Base-by-base conservation (phyloP, 2,797 vertebrate species). In the Hylomyscus alleni region DNA sequence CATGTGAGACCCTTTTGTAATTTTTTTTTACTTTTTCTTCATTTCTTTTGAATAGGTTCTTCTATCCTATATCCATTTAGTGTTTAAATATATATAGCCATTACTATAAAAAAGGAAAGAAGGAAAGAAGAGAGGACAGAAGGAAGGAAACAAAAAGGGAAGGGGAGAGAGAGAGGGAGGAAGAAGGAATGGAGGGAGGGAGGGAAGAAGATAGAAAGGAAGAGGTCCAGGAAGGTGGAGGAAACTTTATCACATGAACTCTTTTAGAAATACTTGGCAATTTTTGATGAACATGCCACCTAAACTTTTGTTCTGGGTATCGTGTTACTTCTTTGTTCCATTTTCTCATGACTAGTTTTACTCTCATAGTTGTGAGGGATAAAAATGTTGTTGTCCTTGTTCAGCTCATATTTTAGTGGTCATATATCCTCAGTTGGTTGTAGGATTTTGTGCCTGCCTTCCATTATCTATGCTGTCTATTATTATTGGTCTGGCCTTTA, bases 161-260 rank as follows among this genome's bases (percentile, higher is more conserved):
- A 3, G 14, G 47, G 24, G 5, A 11, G 22, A 13, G 60, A n/a
- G 47, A 24, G 31, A 8, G 12, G 31, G 40, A 37, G 34, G 6
- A 20, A 19, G 20, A 8, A 29, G 3, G 14, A 1, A 22, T 3
- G n/a, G 5, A 19, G 13, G 22, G 0, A 34, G 56, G n/a, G 4
- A 31, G 56, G 11, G 26, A 40, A 29, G 4, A 47, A 12, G 37
- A 40, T 52, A 31, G 15, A 5, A 22, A 44, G 9, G 10, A n/a
- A 86, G 54, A 37, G 3, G 40, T n/a, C 9, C 13, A 22, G 47
- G 50, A 81, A 89, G 6, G 22, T 83, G 2, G 81, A 40, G 19
- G 76, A 56, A 56, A 47, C 8, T 80, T 80, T 24, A 40, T 75
- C 14, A 91, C 12, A 54, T 50, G 31, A 1, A 37, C 6, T 6